Base-by-base conservation (phyloP, 2,888 invertebrate species). In the Torymus aiolomorphi region DNA sequence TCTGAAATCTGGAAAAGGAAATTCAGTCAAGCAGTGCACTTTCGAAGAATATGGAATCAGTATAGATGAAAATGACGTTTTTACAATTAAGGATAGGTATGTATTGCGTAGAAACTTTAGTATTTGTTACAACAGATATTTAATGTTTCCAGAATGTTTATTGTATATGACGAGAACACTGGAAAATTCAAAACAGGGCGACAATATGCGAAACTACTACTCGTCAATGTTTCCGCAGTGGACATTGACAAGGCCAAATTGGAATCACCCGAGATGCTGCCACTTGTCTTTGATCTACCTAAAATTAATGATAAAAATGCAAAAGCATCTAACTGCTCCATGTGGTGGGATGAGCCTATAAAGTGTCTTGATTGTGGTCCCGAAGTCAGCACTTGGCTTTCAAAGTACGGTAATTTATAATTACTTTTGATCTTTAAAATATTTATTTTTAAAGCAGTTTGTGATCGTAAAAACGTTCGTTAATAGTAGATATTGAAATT, bases 321-420 rank as follows among this genome's bases (percentile, higher is more conserved):
- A 12, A 77, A 80, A 83, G 76, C 81, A 51, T 74, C 86, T 24
- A 82, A 85, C 10, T 88, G 87, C 56, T 83, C 82, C 11, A 86
- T 90, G 85, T 90, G 89, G 87, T 87, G 84, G 80, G 91, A 90
- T 76, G 89, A 91, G 75, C 61, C 82, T 78, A 88, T 93, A 0
- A 86, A 91, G 63, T 92, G 92, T 57, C 86, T 92, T 76, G 94
- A 95, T 88, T 94, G 94, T 89, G 94, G 94, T 1, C 91, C 93
- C 57, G 92, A 92, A 81, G 93, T 92, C 1, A 92, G 93, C 0
- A 87, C 90, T 65, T 95, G 94, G 94, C 88, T 95, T 81, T 92
- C 93, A 3, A 89, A 89, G 85, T 92, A 77, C 59, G 71, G 31
- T 31, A 31, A 31, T 31, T 31, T 31, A 5, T 8, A 31, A 31